These are phyloP conservation scores for Megathymus violae DNA, from an alignment of 1,140 invertebrate species.

Conservation along the genomic window DNA sequence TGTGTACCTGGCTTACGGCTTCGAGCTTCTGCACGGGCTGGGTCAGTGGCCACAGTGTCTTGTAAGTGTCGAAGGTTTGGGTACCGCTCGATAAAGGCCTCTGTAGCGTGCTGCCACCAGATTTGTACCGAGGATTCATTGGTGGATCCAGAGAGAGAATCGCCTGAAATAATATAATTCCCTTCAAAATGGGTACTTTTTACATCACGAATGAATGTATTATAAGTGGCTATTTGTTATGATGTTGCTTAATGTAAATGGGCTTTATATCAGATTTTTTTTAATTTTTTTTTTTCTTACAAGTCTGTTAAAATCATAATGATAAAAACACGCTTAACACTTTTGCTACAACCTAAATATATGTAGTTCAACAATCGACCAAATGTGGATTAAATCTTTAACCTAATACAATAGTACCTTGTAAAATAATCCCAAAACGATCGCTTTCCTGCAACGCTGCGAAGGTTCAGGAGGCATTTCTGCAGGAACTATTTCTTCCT, in stretches of 20 bases:
- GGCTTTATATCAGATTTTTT: no score
- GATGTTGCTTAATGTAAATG: no score
- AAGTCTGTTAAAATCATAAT: no score
- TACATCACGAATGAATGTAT: no score
- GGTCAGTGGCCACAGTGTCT: constrained; percentile 90
- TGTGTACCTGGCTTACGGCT: constrained; percentile 84
- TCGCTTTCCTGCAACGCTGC: constrained; percentile 85
- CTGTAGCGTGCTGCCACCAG: constrained; percentile 82
- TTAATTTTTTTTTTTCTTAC: no score
- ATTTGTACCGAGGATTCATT: constrained; percentile 76
- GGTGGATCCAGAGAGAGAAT: constrained; percentile 80
- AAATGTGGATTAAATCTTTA: no score
- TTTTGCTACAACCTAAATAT: no score
- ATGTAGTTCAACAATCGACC: no score
- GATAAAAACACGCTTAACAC: no score
- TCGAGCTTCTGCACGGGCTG: constrained; percentile 91
- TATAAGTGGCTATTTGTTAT: no score
- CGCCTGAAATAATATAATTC: constrained; percentile 65
- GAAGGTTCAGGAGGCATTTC: constrained; percentile 86
- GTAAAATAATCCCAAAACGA: constrained; percentile 87
- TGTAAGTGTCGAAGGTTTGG: constrained; percentile 89
- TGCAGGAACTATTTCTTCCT: constrained; percentile 87
- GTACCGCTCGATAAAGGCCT: constrained; percentile 88
- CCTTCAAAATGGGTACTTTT: neutral
- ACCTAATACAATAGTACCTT: constrained; percentile 86